Evolutionary conservation across 1,140 invertebrate species (phyloP), one percentile per base, ranked within the genome.

Genomic region (Theocolax elegans): DNA sequence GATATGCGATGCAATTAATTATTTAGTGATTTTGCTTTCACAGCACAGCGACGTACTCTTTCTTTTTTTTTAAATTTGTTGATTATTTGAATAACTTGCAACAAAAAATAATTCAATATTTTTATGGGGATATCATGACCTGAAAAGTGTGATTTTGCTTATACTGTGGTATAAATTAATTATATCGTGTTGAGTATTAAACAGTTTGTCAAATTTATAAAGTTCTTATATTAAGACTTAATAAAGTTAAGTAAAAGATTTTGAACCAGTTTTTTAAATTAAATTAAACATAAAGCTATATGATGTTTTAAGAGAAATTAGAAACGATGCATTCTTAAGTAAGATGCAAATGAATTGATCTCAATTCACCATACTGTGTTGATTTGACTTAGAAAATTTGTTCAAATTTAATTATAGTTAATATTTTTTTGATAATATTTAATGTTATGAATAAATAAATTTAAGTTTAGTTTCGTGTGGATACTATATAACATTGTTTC

Each of bases 1-100:
- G 29, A 60, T 67, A 19, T 23, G 40, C 40, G 29, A 67, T 48
- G 10, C 29, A 27, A 58, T 35, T 58, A 48, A 48, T 48, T 56
- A 54, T 62, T 48, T 62, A 44, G 59, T 62, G 17, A 62, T 48
- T 31, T 13, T 25, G 9, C 23, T 21, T 46, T 62, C n/a, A 25
- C n/a, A 46, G 4, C 46, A 8, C 44, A 46, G 12, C n/a, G 12
- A 48, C 27, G 31, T 48, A 17, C 40, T 46, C 7, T 27, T 60
- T n/a, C 40, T 25, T 53, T 31, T 19, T 10, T 17, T 25, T 10
- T 56, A 4, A 56, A 56, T 56, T 54, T 17, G 7, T 56, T 56
- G 53, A 31, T 17, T 17, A n/a, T n/a, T n/a, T 56, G n/a, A 35
- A 35, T 17, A 56, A 54, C 29, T 25, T 35, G 53, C 17, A 7